Percentiles rank a stretch among this genome's conserved stretches.
These are phyloP conservation scores for Trisateles emortualis DNA, from an alignment of 2,888 invertebrate species.

Conservation along the genomic window DNA sequence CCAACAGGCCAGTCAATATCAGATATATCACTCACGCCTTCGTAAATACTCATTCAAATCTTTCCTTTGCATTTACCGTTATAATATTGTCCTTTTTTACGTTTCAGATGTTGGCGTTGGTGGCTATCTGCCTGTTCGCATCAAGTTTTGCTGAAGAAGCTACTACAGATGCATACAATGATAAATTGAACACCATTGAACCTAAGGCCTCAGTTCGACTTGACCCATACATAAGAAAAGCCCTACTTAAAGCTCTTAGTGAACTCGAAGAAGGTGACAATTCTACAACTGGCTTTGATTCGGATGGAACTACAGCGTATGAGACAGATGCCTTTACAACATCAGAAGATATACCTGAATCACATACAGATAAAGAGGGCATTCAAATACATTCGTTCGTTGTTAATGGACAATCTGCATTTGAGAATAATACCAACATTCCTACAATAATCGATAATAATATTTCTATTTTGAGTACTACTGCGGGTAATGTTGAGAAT, in stretches of 20 bases:
- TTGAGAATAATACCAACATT: constrained; percentile 65
- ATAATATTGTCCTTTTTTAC: constrained; percentile 30
- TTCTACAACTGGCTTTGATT: constrained; percentile 78
- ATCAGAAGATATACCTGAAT: constrained; percentile 69
- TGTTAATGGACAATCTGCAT: constrained; percentile 80
- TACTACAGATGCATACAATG: constrained; percentile 62
- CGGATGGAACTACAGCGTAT: constrained; percentile 57
- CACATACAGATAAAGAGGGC: constrained; percentile 62
- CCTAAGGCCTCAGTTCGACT: constrained; percentile 87
- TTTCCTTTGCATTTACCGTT: background rate
- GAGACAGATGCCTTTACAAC: constrained; percentile 73
- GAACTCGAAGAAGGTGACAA: constrained; percentile 89
- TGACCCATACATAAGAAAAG: constrained; percentile 91
- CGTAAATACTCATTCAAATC: background rate
- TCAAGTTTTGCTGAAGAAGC: constrained; percentile 67
- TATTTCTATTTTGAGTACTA: constrained; percentile 78
- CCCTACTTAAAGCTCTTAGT: constrained; percentile 91
- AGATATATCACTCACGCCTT: too few species aligned
- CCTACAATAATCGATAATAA: constrained; percentile 73
- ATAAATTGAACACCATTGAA: constrained; percentile 78
- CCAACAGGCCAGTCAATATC: too few species aligned
- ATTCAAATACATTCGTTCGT: constrained; percentile 88
- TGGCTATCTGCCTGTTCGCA: constrained; percentile 62
- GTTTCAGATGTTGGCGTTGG: constrained; percentile 71
- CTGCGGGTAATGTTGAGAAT: constrained; percentile 81